phyloP scores from a whole-genome alignment of 2,113 vertebrate genomes.

The Mystacornis crossleyi region DNA sequence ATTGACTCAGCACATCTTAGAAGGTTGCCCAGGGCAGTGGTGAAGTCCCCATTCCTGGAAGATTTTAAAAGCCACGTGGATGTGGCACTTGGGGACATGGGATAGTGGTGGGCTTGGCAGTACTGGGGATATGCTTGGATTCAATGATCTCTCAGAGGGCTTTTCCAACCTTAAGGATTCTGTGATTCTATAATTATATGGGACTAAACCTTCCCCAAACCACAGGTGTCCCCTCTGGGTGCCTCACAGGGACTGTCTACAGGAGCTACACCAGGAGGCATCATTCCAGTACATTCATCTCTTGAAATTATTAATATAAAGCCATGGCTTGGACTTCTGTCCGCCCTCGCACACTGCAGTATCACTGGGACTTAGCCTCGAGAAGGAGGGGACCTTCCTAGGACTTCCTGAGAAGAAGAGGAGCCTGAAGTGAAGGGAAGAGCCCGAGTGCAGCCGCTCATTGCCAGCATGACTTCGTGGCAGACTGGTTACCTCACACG shows the following conservation, averaged over 20 bases:
- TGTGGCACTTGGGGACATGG: neutral
- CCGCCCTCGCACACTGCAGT: accelerated
- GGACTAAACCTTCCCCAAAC: neutral
- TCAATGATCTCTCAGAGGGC: neutral
- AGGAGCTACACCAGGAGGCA: neutral
- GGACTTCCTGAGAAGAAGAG: neutral
- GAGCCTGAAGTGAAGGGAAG: neutral
- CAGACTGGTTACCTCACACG: neutral
- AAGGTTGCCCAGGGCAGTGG: too few species aligned
- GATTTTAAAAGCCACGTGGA: neutral
- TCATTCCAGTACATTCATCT: neutral
- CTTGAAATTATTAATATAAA: neutral
- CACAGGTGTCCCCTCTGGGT: neutral
- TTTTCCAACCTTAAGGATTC: neutral
- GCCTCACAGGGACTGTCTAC: neutral
- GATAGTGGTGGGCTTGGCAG: neutral
- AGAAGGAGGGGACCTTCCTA: neutral
- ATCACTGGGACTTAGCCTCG: accelerated
- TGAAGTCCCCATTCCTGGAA: neutral
- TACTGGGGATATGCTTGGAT: neutral
- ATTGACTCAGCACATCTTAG: neutral
- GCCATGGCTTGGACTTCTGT: neutral
- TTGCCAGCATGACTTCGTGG: accelerated
- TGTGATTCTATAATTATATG: neutral
- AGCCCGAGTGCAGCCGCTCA: neutral